Conservation (phyloP, 2,888 invertebrate genomes). For the Thalpophila matura region DNA sequence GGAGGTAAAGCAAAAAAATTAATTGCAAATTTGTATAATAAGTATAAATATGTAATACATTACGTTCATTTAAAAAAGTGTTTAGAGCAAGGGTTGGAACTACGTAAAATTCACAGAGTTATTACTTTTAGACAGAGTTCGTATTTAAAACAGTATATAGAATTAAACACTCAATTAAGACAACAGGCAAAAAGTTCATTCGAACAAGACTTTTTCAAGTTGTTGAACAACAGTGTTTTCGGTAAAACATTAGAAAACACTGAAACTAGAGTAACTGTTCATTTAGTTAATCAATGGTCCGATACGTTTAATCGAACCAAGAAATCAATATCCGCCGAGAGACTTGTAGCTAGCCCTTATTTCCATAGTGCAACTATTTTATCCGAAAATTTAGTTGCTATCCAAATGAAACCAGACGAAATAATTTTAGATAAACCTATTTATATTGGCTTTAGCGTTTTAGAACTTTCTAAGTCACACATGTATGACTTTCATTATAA, state of each 20-base stretch:
- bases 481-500: not conserved
- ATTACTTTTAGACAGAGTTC: slow-evolving; percentile 1
- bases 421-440: slow-evolving; percentile 5
- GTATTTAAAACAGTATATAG: not conserved
- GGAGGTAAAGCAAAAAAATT: slow-evolving; percentile 1
- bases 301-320: not conserved
- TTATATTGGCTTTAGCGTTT: slow-evolving; percentile 6
- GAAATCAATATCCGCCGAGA: not conserved
- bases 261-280: not conserved
- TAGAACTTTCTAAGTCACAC: not conserved
- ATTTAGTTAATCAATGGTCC: not conserved
- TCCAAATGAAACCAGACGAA: slow-evolving; percentile 5
- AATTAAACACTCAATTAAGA: not conserved
- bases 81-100: not conserved
- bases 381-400: slow-evolving; percentile 3
- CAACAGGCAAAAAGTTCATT: slow-evolving; percentile 3
- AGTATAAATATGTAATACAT: not conserved
- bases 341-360: slow-evolving; percentile 3
- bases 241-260: not conserved
- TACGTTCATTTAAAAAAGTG: slow-evolving; percentile 7
- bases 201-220: slow-evolving; percentile 10
- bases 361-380: not conserved
- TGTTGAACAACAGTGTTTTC: not conserved
- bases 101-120: slow-evolving; percentile 4
- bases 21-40: not conserved